phyloP scores from a whole-genome alignment of 1,140 invertebrate genomes.

The Atopsyche davidsoni region DNA sequence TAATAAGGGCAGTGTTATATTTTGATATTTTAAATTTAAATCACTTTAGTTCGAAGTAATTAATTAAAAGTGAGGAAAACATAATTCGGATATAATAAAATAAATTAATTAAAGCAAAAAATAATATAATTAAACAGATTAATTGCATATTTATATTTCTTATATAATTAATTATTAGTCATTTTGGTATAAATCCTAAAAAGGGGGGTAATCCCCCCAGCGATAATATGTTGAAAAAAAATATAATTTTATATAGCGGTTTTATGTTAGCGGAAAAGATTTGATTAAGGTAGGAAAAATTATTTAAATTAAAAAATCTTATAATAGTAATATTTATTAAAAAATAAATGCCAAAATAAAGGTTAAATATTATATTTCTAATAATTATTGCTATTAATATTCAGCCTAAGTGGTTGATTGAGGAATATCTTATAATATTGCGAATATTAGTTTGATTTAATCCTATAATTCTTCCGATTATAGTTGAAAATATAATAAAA shows the following conservation, averaged over 20 bases:
- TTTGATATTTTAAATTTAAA: neutral
- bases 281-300: conserved; percentile 44
- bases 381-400: conserved; percentile 34
- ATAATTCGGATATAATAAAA: conserved; percentile 44
- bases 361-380: conserved; percentile 39
- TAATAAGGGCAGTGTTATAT: conserved; percentile 33
- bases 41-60: conserved; percentile 40
- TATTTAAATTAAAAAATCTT: conserved; percentile 40
- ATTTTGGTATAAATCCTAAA: conserved; percentile 51
- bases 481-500: conserved; percentile 38
- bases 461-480: conserved; percentile 38
- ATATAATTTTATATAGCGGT: conserved; percentile 38
- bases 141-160: conserved; percentile 37
- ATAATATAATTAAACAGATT: conserved; percentile 39
- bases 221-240: conserved; percentile 44
- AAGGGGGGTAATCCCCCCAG: conserved; percentile 49
- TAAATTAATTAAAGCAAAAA: conserved; percentile 44
- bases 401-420: conserved; percentile 53
- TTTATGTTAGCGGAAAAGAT: conserved; percentile 38
- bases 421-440: conserved; percentile 49
- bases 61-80: conserved; percentile 39
- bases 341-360: conserved; percentile 43
- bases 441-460: conserved; percentile 47
- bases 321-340: conserved; percentile 39
- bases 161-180: conserved; percentile 46